Evolutionary conservation across 1,140 invertebrate genomes (phyloP).

Genomic region (Bombyx mandarina): DNA sequence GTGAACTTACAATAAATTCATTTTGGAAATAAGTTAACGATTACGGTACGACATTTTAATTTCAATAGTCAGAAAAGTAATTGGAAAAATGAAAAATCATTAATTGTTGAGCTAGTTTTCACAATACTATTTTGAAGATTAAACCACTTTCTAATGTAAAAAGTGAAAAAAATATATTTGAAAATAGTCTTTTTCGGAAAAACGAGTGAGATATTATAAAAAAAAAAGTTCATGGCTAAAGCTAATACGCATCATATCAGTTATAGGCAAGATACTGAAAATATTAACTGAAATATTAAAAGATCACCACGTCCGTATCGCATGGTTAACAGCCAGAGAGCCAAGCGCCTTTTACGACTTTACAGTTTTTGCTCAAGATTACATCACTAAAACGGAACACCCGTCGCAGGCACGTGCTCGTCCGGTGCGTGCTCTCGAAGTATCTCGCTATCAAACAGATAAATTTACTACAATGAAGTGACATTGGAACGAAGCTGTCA

Average conservation of each 20-base stretch:
- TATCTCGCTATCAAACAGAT: constrained; percentile 31
- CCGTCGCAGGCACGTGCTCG: constrained; percentile 16
- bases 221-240: neutral
- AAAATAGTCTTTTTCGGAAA: too few relatives aligned
- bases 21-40: too few relatives aligned
- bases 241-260: neutral
- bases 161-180: too few relatives aligned
- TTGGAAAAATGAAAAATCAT: too few relatives aligned
- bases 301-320: neutral
- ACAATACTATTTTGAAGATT: too few relatives aligned
- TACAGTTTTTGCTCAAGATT: neutral
- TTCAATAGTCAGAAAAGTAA: too few relatives aligned
- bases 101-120: too few relatives aligned
- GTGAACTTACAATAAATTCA: too few relatives aligned
- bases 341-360: neutral
- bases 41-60: too few relatives aligned
- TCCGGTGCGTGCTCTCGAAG: constrained; percentile 4
- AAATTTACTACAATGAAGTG: constrained; percentile 52
- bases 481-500: constrained; percentile 45
- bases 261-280: neutral
- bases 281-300: neutral
- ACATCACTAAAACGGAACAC: neutral
- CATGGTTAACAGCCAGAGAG: neutral
- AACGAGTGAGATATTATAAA: too few relatives aligned
- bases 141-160: too few relatives aligned